phyloP scores from a whole-genome alignment of 1,140 invertebrate genomes.

The Drosophila sproati region DNA sequence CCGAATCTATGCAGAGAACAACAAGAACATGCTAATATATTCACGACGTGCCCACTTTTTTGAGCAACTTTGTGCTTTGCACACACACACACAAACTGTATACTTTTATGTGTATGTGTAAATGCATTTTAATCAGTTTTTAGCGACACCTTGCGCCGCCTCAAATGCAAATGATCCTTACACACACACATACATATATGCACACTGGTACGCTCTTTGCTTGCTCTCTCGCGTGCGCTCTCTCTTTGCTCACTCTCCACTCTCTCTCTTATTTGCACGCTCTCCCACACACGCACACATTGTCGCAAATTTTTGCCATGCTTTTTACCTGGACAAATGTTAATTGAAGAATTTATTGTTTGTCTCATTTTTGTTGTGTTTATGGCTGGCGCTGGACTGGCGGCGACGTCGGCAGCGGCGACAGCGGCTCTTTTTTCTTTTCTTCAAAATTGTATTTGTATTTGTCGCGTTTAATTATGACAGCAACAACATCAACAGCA shows the following conservation, averaged over 20 bases:
- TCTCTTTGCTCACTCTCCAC: constrained; percentile 11
- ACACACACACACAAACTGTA: neutral
- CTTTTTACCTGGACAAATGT: constrained; percentile 80
- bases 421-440: constrained; percentile 58
- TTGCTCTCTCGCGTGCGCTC: constrained; percentile 19
- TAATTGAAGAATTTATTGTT: constrained; percentile 83
- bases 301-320: constrained; percentile 39
- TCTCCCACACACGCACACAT: neutral
- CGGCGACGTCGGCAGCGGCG: constrained; percentile 35
- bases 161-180: constrained; percentile 80
- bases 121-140: constrained; percentile 54
- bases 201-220: constrained; percentile 28
- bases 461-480: constrained; percentile 83
- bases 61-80: constrained; percentile 52
- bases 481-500: constrained; percentile 52
- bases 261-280: constrained; percentile 19
- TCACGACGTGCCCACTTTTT: constrained; percentile 80
- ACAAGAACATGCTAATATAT: constrained; percentile 58
- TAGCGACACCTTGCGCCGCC: constrained; percentile 71
- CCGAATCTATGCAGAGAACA: constrained; percentile 63
- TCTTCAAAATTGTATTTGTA: constrained; percentile 81
- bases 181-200: constrained; percentile 19
- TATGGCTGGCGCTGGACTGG: constrained; percentile 64
- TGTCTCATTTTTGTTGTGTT: constrained; percentile 76
- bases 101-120: constrained; percentile 18